Percentiles rank a stretch among this genome's conserved stretches.
Conservation (phyloP, 2,113 vertebrate species). For the Bos javanicus region DNA sequence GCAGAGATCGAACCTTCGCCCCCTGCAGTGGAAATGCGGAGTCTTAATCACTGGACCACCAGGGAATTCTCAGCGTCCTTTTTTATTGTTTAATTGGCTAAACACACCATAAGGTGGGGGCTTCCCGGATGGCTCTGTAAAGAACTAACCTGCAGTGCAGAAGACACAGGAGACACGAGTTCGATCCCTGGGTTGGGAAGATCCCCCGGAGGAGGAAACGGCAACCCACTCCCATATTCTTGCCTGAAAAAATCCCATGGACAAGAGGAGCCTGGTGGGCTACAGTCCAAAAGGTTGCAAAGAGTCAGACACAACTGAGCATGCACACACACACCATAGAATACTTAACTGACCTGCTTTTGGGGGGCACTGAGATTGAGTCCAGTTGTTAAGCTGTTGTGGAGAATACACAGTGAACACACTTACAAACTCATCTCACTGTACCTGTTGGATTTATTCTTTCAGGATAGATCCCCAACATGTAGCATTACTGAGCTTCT, state of each 20-base stretch:
- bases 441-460: not conserved
- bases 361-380: not conserved
- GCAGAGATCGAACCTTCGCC: rapidly evolving
- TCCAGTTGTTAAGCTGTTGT: not conserved
- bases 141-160: not conserved
- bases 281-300: not conserved
- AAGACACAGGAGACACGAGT: not conserved
- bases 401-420: not conserved
- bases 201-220: not conserved
- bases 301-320: not conserved
- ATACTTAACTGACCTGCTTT: not conserved
- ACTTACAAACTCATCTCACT: not conserved
- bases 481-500: not conserved
- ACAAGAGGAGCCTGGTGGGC: not conserved
- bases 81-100: not conserved
- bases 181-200: not conserved
- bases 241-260: not conserved
- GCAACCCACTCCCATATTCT: not conserved
- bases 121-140: not conserved
- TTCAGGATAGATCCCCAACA: not conserved
- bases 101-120: not conserved
- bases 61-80: not conserved
- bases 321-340: not conserved
- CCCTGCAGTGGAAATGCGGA: not conserved
- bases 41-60: not conserved